A percentile compares a stretch with the other conserved stretches of the same genome.
Conservation (phyloP, 2,113 vertebrate genomes). For the Istiophorus platypterus region DNA sequence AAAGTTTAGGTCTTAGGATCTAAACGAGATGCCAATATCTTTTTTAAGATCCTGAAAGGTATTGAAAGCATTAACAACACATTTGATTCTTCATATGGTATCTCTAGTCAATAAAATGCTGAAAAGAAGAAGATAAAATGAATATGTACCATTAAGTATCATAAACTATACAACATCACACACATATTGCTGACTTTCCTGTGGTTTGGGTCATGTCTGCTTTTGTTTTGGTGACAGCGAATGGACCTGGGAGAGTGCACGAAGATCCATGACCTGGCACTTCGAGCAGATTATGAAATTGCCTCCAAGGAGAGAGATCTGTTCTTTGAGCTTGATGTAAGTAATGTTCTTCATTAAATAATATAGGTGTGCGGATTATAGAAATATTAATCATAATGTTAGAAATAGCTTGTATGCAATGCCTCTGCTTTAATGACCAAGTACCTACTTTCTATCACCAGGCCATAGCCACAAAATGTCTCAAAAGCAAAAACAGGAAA, state of each 20-base stretch:
- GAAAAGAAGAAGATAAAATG: background rate
- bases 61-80: background rate
- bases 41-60: background rate
- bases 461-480: background rate
- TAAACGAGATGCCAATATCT: too few species aligned
- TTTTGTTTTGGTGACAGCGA: slow-evolving; percentile 82
- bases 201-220: background rate
- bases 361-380: background rate
- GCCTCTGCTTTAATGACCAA: background rate
- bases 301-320: slow-evolving; percentile 98
- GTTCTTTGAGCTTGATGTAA: slow-evolving; percentile 99
- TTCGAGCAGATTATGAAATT: slow-evolving; percentile 99
- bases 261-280: slow-evolving; percentile 98
- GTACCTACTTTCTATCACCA: too few species aligned
- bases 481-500: too few species aligned
- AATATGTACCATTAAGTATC: background rate
- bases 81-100: background rate
- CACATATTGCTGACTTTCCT: background rate
- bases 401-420: background rate
- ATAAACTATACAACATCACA: background rate
- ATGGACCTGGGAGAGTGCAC: slow-evolving; percentile 99
- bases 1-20: background rate
- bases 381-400: too few species aligned
- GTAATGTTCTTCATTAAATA: slow-evolving; percentile 66
- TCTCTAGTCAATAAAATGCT: background rate